Conservation (phyloP, 2,888 invertebrate genomes). For the Megastigmus dorsalis region DNA sequence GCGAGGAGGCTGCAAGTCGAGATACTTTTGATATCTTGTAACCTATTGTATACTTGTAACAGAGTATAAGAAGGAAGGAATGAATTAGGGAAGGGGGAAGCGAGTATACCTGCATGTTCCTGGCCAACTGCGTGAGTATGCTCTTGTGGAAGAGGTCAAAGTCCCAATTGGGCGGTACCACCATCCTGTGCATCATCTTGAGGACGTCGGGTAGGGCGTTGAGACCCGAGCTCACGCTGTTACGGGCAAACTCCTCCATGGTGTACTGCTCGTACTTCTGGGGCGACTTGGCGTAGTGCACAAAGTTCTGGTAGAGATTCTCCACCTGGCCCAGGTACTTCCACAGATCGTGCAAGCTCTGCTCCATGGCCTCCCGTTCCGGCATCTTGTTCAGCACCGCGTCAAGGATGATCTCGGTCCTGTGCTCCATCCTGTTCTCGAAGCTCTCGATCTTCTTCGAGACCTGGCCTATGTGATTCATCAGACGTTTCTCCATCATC, state of each 20-base stretch:
- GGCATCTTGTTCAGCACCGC: slow-evolving; percentile 56
- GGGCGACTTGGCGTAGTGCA: slow-evolving; percentile 61
- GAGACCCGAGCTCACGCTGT: slow-evolving; percentile 81
- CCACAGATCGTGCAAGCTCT: slow-evolving; percentile 79
- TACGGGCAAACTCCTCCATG: slow-evolving; percentile 82
- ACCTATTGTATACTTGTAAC: too few species aligned
- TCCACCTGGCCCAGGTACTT: slow-evolving; percentile 69
- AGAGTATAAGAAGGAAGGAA: too few species aligned
- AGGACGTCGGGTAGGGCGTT: slow-evolving; percentile 81
- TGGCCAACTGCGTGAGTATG: slow-evolving; percentile 70
- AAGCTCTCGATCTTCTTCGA: slow-evolving; percentile 63
- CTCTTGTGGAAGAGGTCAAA: slow-evolving; percentile 75
- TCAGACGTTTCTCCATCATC: slow-evolving; percentile 76
- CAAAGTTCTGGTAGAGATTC: slow-evolving; percentile 55
- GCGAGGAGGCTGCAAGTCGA: too few species aligned
- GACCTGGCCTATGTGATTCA: slow-evolving; percentile 61
- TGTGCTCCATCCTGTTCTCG: slow-evolving; percentile 59
- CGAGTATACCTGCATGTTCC: slow-evolving; percentile 61
- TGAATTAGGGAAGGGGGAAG: too few species aligned
- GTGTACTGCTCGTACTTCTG: slow-evolving; percentile 75
- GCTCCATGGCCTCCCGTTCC: slow-evolving; percentile 75
- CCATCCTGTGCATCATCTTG: slow-evolving; percentile 80
- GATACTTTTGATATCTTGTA: too few species aligned
- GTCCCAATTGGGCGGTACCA: slow-evolving; percentile 75
- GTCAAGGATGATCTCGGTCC: slow-evolving; percentile 39